A percentile compares a stretch with the other conserved stretches of the same genome.
Evolutionary conservation across 2,888 invertebrate genomes (phyloP).

Genomic region (Dicyrtoma fusca): DNA sequence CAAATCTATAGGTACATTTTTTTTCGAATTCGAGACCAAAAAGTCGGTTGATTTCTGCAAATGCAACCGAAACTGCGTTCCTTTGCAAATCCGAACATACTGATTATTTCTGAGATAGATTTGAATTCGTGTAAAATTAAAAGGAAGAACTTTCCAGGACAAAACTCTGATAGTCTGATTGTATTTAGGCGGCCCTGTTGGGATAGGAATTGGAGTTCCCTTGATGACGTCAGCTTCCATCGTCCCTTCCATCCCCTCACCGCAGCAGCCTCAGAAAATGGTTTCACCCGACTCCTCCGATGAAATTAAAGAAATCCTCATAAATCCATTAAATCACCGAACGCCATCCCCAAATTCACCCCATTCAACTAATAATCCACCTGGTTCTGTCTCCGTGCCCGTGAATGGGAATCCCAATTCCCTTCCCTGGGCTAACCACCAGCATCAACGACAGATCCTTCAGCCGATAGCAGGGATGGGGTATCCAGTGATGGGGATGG

Average conservation of each 20-base stretch:
- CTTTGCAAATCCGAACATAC: no score
- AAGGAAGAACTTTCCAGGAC: no score
- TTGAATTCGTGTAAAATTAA: no score
- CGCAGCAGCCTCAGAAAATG: conserved; percentile 43
- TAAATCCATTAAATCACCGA: conserved; percentile 43
- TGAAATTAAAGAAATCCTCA: conserved; percentile 47
- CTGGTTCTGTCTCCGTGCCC: neutral
- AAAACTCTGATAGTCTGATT: neutral
- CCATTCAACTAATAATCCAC: neutral
- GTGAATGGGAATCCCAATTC: conserved; percentile 14
- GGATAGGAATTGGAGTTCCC: conserved; percentile 54
- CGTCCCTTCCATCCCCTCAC: conserved; percentile 41
- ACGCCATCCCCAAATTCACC: conserved; percentile 39
- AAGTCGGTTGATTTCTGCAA: no score
- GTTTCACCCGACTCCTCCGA: conserved; percentile 55
- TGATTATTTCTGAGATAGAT: no score
- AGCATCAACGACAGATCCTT: conserved; percentile 39
- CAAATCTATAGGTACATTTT: no score
- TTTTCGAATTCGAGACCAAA: no score
- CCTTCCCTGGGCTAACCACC: conserved; percentile 40
- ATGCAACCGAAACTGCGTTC: no score
- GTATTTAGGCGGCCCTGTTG: conserved; percentile 47
- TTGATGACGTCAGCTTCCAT: conserved; percentile 52
- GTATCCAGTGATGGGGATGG: conserved; percentile 52
- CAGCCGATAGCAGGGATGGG: conserved; percentile 49